Evolutionary conservation across 2,797 vertebrate genomes (phyloP).

Genomic region (Melanotaenia maccullochi): DNA sequence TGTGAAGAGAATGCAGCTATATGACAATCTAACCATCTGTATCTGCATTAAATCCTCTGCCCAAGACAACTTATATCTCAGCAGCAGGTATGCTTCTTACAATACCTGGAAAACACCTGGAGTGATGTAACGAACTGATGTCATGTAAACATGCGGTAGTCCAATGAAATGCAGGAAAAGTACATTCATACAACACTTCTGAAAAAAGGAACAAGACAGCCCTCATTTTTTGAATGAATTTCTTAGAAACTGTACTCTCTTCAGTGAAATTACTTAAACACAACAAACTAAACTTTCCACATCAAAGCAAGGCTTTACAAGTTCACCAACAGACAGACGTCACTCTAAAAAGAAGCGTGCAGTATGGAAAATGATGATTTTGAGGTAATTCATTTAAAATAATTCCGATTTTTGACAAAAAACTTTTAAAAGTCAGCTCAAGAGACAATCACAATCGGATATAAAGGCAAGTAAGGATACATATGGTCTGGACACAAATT

Average conservation of each 20-base stretch:
- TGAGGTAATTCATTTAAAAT: not conserved
- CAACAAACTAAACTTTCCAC: not conserved
- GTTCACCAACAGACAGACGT: too few species aligned
- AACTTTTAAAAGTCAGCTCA: not conserved
- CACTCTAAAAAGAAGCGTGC: too few species aligned
- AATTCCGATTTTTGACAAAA: not conserved
- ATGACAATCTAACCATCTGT: too few species aligned
- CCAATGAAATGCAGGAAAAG: not conserved
- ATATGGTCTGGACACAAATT: too few species aligned
- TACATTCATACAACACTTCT: not conserved
- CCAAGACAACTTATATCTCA: not conserved
- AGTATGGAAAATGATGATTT: too few species aligned
- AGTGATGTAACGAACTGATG: not conserved
- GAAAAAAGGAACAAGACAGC: constrained; percentile 6
- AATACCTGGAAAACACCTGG: constrained; percentile 25
- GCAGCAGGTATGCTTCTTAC: not conserved
- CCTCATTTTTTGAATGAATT: not conserved
- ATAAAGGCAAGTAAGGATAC: not conserved
- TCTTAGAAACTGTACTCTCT: not conserved
- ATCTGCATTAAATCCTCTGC: not conserved
- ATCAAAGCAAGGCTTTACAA: not conserved
- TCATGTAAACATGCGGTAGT: not conserved
- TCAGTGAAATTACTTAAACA: not conserved
- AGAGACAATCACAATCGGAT: not conserved
- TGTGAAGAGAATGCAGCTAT: too few species aligned